Conservation (phyloP, 2,797 vertebrate genomes). For the Sparidentex hasta region DNA sequence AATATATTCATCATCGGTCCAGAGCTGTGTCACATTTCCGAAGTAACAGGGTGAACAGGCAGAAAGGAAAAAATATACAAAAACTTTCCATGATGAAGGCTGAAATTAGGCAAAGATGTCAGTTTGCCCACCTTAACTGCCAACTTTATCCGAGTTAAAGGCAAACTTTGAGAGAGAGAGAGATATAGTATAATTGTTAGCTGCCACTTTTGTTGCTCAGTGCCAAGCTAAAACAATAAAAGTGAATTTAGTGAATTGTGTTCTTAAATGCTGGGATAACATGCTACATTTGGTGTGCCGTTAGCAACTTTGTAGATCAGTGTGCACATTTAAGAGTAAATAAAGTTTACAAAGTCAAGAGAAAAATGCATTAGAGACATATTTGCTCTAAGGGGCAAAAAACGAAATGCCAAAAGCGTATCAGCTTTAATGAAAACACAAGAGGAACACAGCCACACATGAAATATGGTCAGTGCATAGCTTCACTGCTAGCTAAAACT, state of each 20-base stretch:
- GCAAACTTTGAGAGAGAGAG: background rate
- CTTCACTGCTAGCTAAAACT: background rate
- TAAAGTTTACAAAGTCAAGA: too few relatives aligned
- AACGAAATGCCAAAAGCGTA: too few relatives aligned
- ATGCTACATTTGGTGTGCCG: background rate
- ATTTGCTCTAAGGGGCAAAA: too few relatives aligned
- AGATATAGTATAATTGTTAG: background rate
- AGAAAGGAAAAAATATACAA: background rate
- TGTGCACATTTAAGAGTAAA: background rate
- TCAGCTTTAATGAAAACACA: too few relatives aligned
- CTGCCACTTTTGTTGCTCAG: background rate
- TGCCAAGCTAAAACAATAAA: too few relatives aligned
- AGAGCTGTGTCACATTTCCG: background rate
- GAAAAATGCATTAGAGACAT: too few relatives aligned
- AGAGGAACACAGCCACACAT: background rate
- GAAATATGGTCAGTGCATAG: background rate
- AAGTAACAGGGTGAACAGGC: background rate
- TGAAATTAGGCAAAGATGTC: background rate
- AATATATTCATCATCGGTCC: slow-evolving; percentile 12
- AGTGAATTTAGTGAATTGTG: too few relatives aligned
- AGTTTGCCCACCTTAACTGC: too few relatives aligned
- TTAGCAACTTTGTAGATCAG: background rate
- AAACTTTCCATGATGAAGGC: background rate
- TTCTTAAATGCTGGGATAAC: background rate
- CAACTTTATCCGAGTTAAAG: too few relatives aligned